These are phyloP conservation scores for Muntiacus muntjak DNA, from an alignment of 2,113 vertebrate genomes.

Conservation along the genomic window DNA sequence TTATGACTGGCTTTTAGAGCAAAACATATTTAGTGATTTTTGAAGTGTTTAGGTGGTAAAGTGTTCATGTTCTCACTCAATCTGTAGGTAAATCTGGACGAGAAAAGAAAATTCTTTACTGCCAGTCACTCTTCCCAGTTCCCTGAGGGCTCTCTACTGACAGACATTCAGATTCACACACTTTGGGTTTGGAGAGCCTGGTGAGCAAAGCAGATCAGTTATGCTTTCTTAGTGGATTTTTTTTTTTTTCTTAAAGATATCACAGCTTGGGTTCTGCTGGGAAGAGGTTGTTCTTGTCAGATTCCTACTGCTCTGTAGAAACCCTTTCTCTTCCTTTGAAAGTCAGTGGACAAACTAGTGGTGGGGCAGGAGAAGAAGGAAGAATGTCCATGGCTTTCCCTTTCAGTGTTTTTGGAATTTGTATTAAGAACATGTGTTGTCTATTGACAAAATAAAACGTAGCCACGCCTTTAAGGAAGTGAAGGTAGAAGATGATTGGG, in stretches of 20 bases:
- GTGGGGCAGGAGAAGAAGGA: not conserved
- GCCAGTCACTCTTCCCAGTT: not conserved
- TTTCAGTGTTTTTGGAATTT: not conserved
- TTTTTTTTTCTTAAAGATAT: not conserved
- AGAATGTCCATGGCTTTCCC: not conserved
- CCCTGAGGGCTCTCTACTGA: not conserved
- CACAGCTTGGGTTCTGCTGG: not conserved
- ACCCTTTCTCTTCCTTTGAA: not conserved
- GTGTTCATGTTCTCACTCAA: not conserved
- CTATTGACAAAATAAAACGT: not conserved
- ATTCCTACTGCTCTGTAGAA: not conserved
- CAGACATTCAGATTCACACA: not conserved
- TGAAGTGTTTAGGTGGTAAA: not conserved
- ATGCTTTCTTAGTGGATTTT: not conserved
- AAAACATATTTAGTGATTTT: slow-evolving; percentile 1
- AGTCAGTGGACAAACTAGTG: not conserved
- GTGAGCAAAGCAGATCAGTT: not conserved
- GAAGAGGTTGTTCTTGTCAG: not conserved
- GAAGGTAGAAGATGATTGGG: not conserved
- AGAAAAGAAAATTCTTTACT: not conserved
- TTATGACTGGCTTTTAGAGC: not conserved
- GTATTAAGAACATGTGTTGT: not conserved
- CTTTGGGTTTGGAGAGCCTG: not conserved
- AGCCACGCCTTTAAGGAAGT: not conserved
- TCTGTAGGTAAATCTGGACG: not conserved